phyloP scores from a whole-genome alignment of 2,888 invertebrate genomes.

The Agonopterix alstromeriana region DNA sequence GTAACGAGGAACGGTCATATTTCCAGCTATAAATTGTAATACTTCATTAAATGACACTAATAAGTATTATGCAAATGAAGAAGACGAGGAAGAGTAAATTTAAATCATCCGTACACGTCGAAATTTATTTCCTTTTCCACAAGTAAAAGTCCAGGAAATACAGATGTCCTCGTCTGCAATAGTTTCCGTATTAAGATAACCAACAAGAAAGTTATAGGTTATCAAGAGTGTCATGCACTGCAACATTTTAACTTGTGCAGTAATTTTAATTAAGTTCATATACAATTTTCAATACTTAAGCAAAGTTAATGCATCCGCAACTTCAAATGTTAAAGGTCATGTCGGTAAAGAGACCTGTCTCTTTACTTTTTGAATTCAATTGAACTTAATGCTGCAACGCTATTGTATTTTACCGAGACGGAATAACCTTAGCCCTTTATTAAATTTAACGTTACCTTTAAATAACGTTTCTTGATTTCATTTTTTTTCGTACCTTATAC shows the following conservation, averaged over 20 bases:
- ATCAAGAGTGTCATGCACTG: neutral
- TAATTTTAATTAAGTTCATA: neutral
- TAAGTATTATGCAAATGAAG: neutral
- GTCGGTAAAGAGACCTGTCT: neutral
- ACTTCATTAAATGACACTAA: neutral
- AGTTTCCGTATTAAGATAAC: slow-evolving; percentile 25
- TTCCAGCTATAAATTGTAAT: neutral
- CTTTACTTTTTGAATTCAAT: neutral
- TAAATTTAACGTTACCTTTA: too few relatives aligned
- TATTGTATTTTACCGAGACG: too few relatives aligned
- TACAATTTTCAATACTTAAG: too few relatives aligned
- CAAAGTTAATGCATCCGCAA: too few relatives aligned
- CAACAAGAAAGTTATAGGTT: slow-evolving; percentile 29
- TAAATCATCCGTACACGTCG: neutral
- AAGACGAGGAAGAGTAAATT: slow-evolving; percentile 1
- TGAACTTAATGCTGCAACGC: neutral
- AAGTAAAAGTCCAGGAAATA: slow-evolving; percentile 19
- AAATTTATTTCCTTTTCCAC: neutral
- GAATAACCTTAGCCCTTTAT: too few relatives aligned
- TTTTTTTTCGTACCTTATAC: too few relatives aligned
- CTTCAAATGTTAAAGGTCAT: too few relatives aligned
- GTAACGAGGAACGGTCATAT: too few relatives aligned
- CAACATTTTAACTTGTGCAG: neutral
- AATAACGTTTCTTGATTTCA: too few relatives aligned
- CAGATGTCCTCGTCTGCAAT: slow-evolving; percentile 26